Base-by-base conservation (phyloP, 2,797 vertebrate genomes). In the Bovichtus diacanthus region DNA sequence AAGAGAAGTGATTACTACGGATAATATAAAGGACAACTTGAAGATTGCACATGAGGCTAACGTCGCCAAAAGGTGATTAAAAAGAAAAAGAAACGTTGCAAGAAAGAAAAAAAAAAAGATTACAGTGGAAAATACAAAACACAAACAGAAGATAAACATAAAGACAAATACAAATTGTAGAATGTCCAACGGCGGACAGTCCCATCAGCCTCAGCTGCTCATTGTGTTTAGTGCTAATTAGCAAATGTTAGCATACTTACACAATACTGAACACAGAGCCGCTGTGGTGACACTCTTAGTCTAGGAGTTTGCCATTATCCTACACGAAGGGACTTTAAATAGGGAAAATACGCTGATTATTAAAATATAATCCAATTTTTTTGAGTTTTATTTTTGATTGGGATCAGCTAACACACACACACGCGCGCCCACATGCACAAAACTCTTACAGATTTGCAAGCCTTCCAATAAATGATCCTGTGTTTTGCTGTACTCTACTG, bases 401-500 rank as follows among this genome's bases (percentile, higher is more conserved):
- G 23, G 3, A 9, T 71, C 36, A 12, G 6, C 19, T 39, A 59
- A 43, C 27, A 58, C 46, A 39, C 59, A 50, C 27, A 58, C 46
- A 39, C 38, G 46, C 39, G 34, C 39, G 44, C 31, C 44, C 21
- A 21, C 4, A 38, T 34, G 23, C 29, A 36, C 19, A 46, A 1
- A 27, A 27, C 25, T 47, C 19, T 21, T n/a, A 49, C 41, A 50
- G 29, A 60, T 73, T 58, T 77, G 16, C 29, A 60, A 51, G 23
- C 13, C 53, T 68, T 44, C 9, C 12, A 55, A 31, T 44, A 38
- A 60, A 74, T 19, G 43, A 56, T 73, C 63, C 23, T 34, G 54
- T 75, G 53, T 47, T 50, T 3, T 46, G 44, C 25, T 64, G n/a
- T 16, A 34, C 7, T 56, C 31, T 2, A 10, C 59, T 68, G n/a